Evolutionary conservation across 2,797 vertebrate species (phyloP).

Genomic region (Remorina albescens): DNA sequence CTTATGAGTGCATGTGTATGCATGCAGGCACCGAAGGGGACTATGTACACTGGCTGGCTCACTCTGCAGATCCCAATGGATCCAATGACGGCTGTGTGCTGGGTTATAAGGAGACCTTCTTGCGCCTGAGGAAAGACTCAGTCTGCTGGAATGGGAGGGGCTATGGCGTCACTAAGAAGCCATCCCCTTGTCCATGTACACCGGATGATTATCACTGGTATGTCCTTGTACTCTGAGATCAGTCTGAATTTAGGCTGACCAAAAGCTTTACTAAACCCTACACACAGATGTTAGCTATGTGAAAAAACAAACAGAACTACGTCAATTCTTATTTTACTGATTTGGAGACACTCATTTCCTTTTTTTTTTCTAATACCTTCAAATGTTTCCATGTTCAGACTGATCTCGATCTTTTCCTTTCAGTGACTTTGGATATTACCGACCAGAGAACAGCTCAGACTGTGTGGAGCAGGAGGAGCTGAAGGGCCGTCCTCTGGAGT

Average conservation of each 20-base stretch:
- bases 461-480: constrained; percentile 92
- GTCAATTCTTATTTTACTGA: background rate
- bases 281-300: no score
- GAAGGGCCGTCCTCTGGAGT: constrained; percentile 88
- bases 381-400: no score
- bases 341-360: no score
- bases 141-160: constrained; percentile 78
- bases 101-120: constrained; percentile 92
- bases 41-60: constrained; percentile 93
- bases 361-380: background rate
- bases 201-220: constrained; percentile 94
- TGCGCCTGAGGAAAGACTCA: constrained; percentile 84
- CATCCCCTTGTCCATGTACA: constrained; percentile 88
- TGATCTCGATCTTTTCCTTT: constrained; percentile 21
- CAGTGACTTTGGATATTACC: constrained; percentile 96
- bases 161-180: constrained; percentile 82
- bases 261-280: no score
- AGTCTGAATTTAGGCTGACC: no score
- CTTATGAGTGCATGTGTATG: constrained; percentile 5
- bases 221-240: background rate
- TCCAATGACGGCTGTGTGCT: constrained; percentile 91
- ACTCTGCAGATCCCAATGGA: constrained; percentile 87
- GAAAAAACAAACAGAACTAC: no score
- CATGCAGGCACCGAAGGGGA: constrained; percentile 87
- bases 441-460: constrained; percentile 88